Conservation (phyloP, 2,113 vertebrate genomes). For the Monarcha castaneiventris region DNA sequence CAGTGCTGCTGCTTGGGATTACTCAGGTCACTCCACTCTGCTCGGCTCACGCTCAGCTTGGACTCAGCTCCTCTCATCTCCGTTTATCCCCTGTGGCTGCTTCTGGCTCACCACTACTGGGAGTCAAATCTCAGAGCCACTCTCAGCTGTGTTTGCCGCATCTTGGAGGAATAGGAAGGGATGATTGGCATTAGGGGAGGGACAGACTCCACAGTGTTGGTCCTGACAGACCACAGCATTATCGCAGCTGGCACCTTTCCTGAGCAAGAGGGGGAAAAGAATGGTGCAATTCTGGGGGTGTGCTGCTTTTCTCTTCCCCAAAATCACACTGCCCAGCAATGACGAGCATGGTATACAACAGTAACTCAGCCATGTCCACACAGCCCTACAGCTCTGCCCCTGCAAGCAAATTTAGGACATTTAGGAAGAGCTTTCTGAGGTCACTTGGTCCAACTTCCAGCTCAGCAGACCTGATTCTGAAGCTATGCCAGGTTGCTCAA, state of each 20-base stretch:
- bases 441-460: background rate
- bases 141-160: fast-evolving
- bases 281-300: background rate
- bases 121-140: background rate
- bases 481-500: background rate
- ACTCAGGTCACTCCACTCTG: background rate
- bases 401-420: background rate
- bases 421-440: background rate
- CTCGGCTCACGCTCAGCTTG: background rate
- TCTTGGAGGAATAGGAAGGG: background rate
- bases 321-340: background rate
- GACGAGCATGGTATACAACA: fast-evolving
- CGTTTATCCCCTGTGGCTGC: background rate
- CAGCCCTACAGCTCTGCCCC: background rate
- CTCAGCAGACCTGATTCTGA: background rate
- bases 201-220: fast-evolving
- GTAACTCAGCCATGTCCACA: background rate
- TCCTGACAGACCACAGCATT: fast-evolving
- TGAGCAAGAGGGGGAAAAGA: background rate
- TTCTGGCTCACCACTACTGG: background rate
- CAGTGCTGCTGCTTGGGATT: background rate
- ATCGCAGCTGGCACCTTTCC: background rate
- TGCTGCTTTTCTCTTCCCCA: background rate
- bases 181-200: fast-evolving
- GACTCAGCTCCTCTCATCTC: fast-evolving